A percentile compares a stretch with the other conserved stretches of the same genome.
These are phyloP conservation scores for Sinopyrophorus schimmeli DNA, from an alignment of 2,888 invertebrate genomes.

Conservation along the genomic window DNA sequence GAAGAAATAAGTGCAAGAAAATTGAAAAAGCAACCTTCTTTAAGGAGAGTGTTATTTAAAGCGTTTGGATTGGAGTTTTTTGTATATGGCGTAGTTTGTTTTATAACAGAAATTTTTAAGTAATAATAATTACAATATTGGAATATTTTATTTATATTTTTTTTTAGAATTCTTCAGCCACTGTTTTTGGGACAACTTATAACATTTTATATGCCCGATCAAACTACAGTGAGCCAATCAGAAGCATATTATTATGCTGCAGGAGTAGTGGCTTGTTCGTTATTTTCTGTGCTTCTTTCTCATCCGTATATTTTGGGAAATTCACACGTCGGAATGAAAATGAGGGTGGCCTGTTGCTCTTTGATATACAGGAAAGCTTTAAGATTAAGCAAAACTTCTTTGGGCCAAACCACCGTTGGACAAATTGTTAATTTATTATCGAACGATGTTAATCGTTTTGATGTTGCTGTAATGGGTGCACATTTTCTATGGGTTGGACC, in stretches of 20 bases:
- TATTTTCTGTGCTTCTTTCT: slow-evolving; percentile 59
- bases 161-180: slow-evolving; percentile 49
- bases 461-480: slow-evolving; percentile 77
- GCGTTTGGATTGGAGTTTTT: slow-evolving; percentile 42
- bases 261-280: slow-evolving; percentile 76
- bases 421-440: slow-evolving; percentile 87
- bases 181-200: slow-evolving; percentile 67
- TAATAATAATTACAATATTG: too few species aligned
- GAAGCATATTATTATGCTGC: slow-evolving; percentile 79
- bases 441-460: slow-evolving; percentile 92
- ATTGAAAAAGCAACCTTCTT: slow-evolving; percentile 35
- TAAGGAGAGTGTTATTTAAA: slow-evolving; percentile 39
- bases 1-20: too few species aligned
- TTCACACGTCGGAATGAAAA: slow-evolving; percentile 79
- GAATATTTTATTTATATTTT: slow-evolving; percentile 3
- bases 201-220: slow-evolving; percentile 61
- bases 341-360: slow-evolving; percentile 82
- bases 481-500: slow-evolving; percentile 86
- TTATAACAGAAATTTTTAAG: too few species aligned
- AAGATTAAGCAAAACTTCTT: slow-evolving; percentile 64
- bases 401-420: slow-evolving; percentile 75
- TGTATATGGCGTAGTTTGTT: slow-evolving; percentile 33
- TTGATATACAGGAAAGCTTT: slow-evolving; percentile 77
- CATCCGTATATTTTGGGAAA: slow-evolving; percentile 93
- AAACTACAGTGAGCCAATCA: slow-evolving; percentile 48